These are phyloP conservation scores for Dasypolia templi DNA, from an alignment of 2,888 invertebrate genomes.

Conservation along the genomic window DNA sequence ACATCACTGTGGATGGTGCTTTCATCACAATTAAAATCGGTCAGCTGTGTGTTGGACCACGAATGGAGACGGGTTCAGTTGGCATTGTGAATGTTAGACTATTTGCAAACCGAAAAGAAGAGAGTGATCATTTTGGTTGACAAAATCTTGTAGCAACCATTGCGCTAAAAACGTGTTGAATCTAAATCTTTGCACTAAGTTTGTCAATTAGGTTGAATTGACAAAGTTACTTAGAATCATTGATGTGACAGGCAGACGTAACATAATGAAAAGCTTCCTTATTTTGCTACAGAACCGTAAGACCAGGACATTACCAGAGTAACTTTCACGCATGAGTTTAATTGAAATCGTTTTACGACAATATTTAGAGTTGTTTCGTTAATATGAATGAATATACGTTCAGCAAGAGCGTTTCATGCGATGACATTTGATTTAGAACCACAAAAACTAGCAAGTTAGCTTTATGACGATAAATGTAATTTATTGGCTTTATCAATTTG, in stretches of 20 bases:
- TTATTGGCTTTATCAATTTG: constrained; percentile 20
- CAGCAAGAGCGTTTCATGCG: constrained; percentile 10
- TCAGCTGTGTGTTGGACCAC: not conserved
- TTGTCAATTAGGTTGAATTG: not conserved
- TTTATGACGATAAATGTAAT: constrained; percentile 16
- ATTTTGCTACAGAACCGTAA: not conserved
- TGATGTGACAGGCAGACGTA: not conserved
- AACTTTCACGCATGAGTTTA: constrained; percentile 24
- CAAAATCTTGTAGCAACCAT: not conserved
- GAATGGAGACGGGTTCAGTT: constrained; percentile 4
- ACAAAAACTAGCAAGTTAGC: constrained; percentile 24
- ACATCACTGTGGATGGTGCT: constrained; percentile 6
- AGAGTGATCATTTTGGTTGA: not conserved
- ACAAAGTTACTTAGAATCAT: not conserved
- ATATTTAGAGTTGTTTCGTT: constrained; percentile 7
- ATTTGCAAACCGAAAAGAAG: not conserved
- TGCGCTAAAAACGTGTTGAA: not conserved
- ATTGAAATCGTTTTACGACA: constrained; percentile 29
- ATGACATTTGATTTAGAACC: constrained; percentile 32
- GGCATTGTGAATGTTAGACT: not conserved
- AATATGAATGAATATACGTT: constrained; percentile 24
- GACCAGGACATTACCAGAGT: constrained; percentile 18
- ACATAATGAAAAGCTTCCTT: not conserved
- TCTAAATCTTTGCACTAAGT: not conserved
- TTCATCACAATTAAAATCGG: constrained; percentile 59